phyloP scores from a whole-genome alignment of 1,140 invertebrate species.

The Coelopa frigida region DNA sequence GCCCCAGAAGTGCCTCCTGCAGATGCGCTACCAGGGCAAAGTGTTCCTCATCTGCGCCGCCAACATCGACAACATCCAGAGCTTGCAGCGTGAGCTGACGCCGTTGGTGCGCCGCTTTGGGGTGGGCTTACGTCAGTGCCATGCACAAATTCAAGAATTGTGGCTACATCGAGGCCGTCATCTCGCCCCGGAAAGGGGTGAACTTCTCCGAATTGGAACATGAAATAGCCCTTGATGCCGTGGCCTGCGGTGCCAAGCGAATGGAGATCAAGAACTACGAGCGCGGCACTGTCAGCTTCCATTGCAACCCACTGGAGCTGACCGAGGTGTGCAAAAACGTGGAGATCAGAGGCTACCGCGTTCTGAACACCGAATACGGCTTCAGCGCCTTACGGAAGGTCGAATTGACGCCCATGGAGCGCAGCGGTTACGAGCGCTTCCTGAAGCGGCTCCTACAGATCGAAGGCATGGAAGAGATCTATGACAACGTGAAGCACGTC shows the following conservation, averaged over 20 bases:
- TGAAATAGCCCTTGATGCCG: conserved; percentile 17
- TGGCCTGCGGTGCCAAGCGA: conserved; percentile 20
- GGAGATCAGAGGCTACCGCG: conserved; percentile 17
- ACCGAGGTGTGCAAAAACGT: conserved; percentile 15
- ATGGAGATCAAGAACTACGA: conserved; percentile 11
- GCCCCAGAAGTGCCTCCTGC: too few relatives aligned
- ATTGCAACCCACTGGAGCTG: conserved; percentile 18
- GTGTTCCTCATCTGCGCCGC: not conserved
- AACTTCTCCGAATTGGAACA: conserved; percentile 12
- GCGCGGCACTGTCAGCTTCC: conserved; percentile 18
- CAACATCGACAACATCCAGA: conserved; percentile 4
- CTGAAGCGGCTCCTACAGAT: not conserved
- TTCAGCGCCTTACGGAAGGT: conserved; percentile 14
- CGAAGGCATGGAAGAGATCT: conserved; percentile 21
- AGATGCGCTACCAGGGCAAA: conserved; percentile 1
- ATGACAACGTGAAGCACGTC: conserved; percentile 24
- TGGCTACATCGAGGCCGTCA: conserved; percentile 20
- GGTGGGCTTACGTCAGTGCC: conserved; percentile 14
- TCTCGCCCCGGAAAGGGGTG: conserved; percentile 1
- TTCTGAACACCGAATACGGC: conserved; percentile 16
- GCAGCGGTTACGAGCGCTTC: conserved; percentile 2
- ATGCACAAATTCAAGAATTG: conserved; percentile 13
- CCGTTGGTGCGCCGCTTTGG: conserved; percentile 12
- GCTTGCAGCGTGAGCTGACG: conserved; percentile 15
- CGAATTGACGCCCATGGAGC: not conserved